Evolutionary conservation across 2,797 vertebrate genomes (phyloP).

Genomic region (Tapirus indicus): DNA sequence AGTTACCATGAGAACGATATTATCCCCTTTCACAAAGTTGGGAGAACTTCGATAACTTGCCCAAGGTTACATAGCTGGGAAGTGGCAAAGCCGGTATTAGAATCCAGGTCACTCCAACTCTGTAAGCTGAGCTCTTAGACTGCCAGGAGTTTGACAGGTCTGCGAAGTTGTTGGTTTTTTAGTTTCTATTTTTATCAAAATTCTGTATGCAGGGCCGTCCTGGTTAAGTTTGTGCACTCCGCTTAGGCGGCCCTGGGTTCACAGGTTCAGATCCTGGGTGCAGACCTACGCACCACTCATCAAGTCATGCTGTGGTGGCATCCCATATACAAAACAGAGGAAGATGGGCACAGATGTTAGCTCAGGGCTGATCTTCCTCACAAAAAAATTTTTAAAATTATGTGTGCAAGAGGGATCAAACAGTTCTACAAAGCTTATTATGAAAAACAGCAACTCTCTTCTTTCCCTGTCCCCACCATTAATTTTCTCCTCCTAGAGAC

Average conservation of each 20-base stretch:
- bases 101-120: neutral
- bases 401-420: neutral
- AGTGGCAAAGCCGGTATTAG: neutral
- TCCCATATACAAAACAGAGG: no score
- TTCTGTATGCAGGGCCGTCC: neutral
- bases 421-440: neutral
- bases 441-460: neutral
- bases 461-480: neutral
- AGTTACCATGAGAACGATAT: neutral
- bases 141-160: neutral
- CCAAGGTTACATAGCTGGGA: neutral
- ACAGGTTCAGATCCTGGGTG: no score
- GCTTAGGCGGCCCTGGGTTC: no score
- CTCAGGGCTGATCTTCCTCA: no score
- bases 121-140: neutral
- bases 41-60: conserved; percentile 7
- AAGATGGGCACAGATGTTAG: no score
- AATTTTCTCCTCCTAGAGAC: neutral
- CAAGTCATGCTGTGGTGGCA: no score
- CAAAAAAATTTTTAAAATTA: neutral
- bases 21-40: neutral
- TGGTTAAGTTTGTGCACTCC: no score
- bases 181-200: conserved; percentile 42
- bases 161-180: neutral
- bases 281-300: no score